Evolutionary conservation across 1,140 invertebrate genomes (phyloP).

Genomic region (Drosophila ananassae): DNA sequence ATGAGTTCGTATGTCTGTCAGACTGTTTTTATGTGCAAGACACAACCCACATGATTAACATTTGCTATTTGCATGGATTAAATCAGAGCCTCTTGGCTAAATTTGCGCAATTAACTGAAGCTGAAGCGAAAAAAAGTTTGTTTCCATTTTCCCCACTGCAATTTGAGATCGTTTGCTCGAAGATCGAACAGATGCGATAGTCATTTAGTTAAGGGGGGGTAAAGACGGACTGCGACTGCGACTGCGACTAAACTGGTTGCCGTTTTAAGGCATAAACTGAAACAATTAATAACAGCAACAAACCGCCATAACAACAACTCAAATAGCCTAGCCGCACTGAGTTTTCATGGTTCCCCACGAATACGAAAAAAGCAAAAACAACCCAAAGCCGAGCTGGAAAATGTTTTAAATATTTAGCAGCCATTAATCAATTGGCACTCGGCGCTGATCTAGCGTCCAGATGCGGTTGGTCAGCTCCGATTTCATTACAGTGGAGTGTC

Average conservation of each 20-base stretch:
- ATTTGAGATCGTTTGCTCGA: slow-evolving; percentile 47
- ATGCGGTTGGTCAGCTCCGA: slow-evolving; percentile 54
- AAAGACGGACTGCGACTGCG: not conserved
- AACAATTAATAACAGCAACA: slow-evolving; percentile 57
- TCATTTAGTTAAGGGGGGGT: slow-evolving; percentile 7
- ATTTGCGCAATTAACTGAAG: slow-evolving; percentile 76
- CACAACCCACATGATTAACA: slow-evolving; percentile 63
- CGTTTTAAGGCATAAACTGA: slow-evolving; percentile 58
- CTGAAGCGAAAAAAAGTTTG: slow-evolving; percentile 32
- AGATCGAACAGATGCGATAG: slow-evolving; percentile 54
- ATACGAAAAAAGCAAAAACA: too few relatives aligned
- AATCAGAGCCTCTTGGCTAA: slow-evolving; percentile 64
- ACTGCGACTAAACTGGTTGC: slow-evolving; percentile 44
- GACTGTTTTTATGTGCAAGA: slow-evolving; percentile 20
- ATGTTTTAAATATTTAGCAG: slow-evolving; percentile 74
- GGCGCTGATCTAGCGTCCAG: slow-evolving; percentile 31
- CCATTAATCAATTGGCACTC: slow-evolving; percentile 79
- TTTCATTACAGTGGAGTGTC: slow-evolving; percentile 23
- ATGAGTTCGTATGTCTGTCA: slow-evolving; percentile 18
- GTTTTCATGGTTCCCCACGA: not conserved
- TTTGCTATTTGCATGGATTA: slow-evolving; percentile 59
- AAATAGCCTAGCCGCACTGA: not conserved
- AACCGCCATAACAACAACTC: slow-evolving; percentile 11
- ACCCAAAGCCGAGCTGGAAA: slow-evolving; percentile 41
- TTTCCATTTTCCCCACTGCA: slow-evolving; percentile 59